A percentile compares a stretch with the other conserved stretches of the same genome.
Conservation (phyloP, 2,113 vertebrate species). For the Anarhynchus alexandrinus region DNA sequence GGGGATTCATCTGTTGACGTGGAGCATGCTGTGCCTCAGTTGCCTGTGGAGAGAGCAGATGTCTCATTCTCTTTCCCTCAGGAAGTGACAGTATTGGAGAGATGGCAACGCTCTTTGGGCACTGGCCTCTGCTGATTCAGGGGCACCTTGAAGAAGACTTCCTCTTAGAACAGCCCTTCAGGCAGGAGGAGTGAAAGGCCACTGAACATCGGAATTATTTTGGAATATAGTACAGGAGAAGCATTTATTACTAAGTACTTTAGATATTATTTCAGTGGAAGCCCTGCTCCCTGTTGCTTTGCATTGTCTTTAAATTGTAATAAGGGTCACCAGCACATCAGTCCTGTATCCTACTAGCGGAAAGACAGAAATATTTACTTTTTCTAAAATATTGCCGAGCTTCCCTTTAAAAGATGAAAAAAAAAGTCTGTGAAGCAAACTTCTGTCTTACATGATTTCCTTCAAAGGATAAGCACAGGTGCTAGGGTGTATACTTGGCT, state of each 20-base stretch:
- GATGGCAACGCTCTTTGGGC: background rate
- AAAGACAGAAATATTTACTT: background rate
- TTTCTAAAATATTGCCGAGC: background rate
- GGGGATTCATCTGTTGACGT: background rate
- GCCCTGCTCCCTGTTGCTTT: background rate
- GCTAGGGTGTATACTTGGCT: background rate
- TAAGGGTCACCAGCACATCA: background rate
- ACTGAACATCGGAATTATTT: background rate
- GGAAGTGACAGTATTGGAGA: background rate
- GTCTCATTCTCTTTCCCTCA: rapidly evolving
- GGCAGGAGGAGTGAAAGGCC: background rate
- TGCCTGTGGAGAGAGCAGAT: background rate
- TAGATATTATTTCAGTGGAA: background rate
- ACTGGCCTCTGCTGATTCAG: background rate
- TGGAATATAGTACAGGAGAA: background rate
- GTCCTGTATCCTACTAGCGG: background rate
- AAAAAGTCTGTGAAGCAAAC: background rate
- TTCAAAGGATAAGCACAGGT: background rate
- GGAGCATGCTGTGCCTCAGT: background rate
- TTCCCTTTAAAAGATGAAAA: background rate
- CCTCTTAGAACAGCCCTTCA: background rate
- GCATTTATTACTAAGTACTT: background rate
- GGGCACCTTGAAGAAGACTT: background rate
- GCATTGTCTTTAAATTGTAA: background rate
- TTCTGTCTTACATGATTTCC: background rate